Evolutionary conservation across 2,113 vertebrate species (phyloP).

Genomic region (Coracopsis vasa): DNA sequence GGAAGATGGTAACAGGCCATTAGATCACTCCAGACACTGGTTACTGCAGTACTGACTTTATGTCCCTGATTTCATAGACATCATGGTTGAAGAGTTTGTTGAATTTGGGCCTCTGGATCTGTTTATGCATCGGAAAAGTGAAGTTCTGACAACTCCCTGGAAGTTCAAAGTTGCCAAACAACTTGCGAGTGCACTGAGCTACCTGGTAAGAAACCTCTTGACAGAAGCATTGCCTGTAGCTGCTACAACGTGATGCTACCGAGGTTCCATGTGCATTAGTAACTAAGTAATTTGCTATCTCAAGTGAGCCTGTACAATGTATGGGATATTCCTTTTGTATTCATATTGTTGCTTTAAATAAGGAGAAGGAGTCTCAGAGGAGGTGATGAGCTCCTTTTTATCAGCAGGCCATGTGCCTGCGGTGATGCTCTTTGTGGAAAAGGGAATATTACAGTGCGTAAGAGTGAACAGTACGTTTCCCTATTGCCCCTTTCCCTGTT

Average conservation of each 20-base stretch:
- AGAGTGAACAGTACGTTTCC: background rate
- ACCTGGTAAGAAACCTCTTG: conserved; percentile 83
- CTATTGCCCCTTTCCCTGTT: background rate
- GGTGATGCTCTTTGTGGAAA: too few relatives aligned
- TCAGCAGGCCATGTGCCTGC: background rate
- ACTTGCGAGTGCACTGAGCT: conserved; percentile 93
- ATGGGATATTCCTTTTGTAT: background rate
- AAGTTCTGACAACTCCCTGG: conserved; percentile 86
- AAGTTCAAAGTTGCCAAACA: conserved; percentile 98
- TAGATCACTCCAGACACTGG: rapidly evolving
- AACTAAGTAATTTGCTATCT: background rate
- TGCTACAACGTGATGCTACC: rapidly evolving
- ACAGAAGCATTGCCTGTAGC: background rate
- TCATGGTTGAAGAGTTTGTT: conserved; percentile 97
- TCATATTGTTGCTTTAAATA: background rate
- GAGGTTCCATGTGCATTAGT: background rate
- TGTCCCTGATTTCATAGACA: conserved; percentile 74
- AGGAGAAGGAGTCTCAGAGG: background rate
- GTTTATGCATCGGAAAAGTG: conserved; percentile 88
- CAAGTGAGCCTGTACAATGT: background rate
- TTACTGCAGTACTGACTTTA: background rate
- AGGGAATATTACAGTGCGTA: background rate
- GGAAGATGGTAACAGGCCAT: background rate
- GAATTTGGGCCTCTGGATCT: conserved; percentile 91
- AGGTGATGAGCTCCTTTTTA: background rate